Evolutionary conservation across 2,797 vertebrate genomes (phyloP).

Genomic region (Eleutherodactylus coqui): DNA sequence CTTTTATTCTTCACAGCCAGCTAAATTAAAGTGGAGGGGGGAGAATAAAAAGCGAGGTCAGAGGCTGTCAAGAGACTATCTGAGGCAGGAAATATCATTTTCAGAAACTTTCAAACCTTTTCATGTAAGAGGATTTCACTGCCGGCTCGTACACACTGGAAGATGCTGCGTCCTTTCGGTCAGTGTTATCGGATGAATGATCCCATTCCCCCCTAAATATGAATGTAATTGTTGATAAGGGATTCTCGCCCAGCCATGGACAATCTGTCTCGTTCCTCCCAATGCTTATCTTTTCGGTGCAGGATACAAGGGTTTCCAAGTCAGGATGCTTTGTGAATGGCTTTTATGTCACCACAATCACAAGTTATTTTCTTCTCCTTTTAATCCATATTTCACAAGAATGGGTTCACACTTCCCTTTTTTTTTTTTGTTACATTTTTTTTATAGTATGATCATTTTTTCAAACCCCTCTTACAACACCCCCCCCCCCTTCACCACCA

Average conservation of each 20-base stretch:
- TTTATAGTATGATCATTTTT: no score
- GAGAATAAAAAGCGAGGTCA: not conserved
- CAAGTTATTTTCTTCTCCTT: not conserved
- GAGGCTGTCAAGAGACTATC: constrained; percentile 30
- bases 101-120: constrained; percentile 38
- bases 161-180: not conserved
- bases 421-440: not conserved
- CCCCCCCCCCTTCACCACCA: not conserved
- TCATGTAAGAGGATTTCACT: constrained; percentile 41
- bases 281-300: constrained; percentile 47
- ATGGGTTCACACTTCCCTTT: not conserved
- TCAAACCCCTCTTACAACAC: not conserved
- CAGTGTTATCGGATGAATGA: constrained; percentile 33
- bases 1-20: constrained; percentile 11
- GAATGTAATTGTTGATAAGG: constrained; percentile 45
- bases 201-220: not conserved
- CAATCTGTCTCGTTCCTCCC: constrained; percentile 12
- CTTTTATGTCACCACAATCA: constrained; percentile 22
- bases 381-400: not conserved
- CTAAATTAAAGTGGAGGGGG: not conserved
- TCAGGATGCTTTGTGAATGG: constrained; percentile 36
- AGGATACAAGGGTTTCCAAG: constrained; percentile 25
- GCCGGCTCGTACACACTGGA: not conserved
- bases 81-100: constrained; percentile 50
- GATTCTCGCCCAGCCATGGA: constrained; percentile 29